Evolutionary conservation across 2,888 invertebrate species (phyloP).

Genomic region (Amblyjoppa proteus): DNA sequence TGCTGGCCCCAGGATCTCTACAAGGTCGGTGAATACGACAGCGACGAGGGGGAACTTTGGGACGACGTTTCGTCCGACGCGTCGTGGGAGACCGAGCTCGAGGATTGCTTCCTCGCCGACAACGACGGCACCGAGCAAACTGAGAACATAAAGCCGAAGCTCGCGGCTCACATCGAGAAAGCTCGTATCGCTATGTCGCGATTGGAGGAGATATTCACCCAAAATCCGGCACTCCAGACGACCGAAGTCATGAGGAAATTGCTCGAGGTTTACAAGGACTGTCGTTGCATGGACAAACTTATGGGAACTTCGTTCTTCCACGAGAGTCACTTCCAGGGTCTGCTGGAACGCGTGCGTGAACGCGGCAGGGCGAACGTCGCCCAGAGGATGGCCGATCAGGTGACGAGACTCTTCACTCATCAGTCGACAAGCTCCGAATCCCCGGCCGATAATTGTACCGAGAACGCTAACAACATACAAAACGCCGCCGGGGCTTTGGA

Average conservation of each 20-base stretch:
- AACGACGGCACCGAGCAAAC: conserved; percentile 83
- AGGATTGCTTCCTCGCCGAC: conserved; percentile 87
- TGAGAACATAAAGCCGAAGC: conserved; percentile 86
- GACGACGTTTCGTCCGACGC: conserved; percentile 90
- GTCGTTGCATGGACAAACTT: conserved; percentile 93
- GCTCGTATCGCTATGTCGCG: conserved; percentile 91
- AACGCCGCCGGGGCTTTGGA: conserved; percentile 69
- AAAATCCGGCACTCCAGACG: conserved; percentile 91
- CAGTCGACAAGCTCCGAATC: conserved; percentile 77
- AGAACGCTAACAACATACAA: conserved; percentile 71
- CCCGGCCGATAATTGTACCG: conserved; percentile 64
- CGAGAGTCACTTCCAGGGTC: conserved; percentile 92
- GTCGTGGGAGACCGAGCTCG: conserved; percentile 94
- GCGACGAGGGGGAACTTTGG: conserved; percentile 92
- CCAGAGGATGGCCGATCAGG: conserved; percentile 91
- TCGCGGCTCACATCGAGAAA: conserved; percentile 92
- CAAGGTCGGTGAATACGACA: conserved; percentile 92
- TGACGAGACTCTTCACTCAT: conserved; percentile 84
- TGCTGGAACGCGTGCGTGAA: conserved; percentile 91
- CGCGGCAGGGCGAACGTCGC: conserved; percentile 89
- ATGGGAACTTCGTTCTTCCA: conserved; percentile 95
- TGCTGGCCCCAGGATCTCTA: conserved; percentile 97
- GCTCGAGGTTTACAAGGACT: conserved; percentile 93
- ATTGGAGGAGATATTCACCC: conserved; percentile 92
- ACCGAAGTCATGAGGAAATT: conserved; percentile 93